phyloP scores from a whole-genome alignment of 1,140 invertebrate species.

The Chionoecetes opilio region DNA sequence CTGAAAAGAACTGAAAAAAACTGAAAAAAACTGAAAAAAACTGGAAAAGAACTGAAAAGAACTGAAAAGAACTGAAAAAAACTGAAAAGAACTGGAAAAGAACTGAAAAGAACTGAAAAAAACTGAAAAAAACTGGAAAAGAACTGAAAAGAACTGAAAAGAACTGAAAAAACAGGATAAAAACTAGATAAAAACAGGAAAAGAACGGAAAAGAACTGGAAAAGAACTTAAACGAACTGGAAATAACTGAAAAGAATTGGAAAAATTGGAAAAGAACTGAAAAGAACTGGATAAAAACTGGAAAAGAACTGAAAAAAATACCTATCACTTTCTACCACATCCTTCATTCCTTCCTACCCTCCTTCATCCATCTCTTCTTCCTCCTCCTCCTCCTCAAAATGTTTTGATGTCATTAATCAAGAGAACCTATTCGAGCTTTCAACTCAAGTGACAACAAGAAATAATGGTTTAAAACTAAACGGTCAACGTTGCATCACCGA shows the following conservation, averaged over 20 bases:
- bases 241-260: background rate
- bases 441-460: too few species aligned
- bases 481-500: too few species aligned
- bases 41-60: background rate
- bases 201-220: background rate
- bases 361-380: too few species aligned
- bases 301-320: too few species aligned
- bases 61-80: background rate
- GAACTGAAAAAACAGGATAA: background rate
- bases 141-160: background rate
- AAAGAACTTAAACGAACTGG: too few species aligned
- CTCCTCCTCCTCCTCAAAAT: too few species aligned
- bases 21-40: background rate
- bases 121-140: background rate
- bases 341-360: too few species aligned
- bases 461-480: too few species aligned
- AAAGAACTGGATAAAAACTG: too few species aligned
- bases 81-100: background rate
- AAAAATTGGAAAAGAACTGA: background rate
- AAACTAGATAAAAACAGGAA: background rate
- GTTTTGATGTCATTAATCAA: too few species aligned
- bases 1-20: background rate
- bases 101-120: background rate
- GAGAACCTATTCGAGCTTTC: too few species aligned
- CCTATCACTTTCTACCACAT: too few species aligned